Percentiles rank a stretch among this genome's conserved stretches.
These are phyloP conservation scores for Macrobrachium nipponense DNA, from an alignment of 1,140 invertebrate species.

Conservation along the genomic window DNA sequence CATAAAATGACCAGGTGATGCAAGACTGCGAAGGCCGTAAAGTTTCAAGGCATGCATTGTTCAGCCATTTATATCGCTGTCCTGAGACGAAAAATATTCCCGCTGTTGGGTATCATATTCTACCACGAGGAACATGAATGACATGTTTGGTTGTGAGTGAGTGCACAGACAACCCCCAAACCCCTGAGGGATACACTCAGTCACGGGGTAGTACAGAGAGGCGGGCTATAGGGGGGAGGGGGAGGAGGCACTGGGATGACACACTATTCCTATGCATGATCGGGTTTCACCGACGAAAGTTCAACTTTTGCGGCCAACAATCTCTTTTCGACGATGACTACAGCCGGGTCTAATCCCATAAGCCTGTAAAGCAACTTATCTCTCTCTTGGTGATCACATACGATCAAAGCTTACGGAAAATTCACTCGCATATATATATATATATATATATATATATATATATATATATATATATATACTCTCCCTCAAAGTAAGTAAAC, in stretches of 20 bases:
- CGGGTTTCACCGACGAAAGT: too few relatives aligned
- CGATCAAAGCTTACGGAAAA: neutral
- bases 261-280: too few relatives aligned
- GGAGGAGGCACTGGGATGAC: neutral
- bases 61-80: constrained; percentile 13
- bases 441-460: constrained; percentile 7
- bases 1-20: too few relatives aligned
- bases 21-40: too few relatives aligned
- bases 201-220: neutral
- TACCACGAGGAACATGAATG: neutral
- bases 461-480: constrained; percentile 12
- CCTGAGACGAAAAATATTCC: too few relatives aligned
- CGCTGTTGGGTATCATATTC: too few relatives aligned
- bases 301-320: too few relatives aligned
- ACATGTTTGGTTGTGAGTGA: constrained; percentile 24
- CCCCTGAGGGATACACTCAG: constrained; percentile 1
- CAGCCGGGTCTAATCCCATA: too few relatives aligned
- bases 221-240: too few relatives aligned
- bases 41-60: neutral
- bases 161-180: neutral
- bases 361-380: too few relatives aligned
- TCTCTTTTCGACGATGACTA: too few relatives aligned
- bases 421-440: neutral
- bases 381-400: neutral
- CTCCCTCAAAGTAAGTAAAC: too few relatives aligned